Conservation (phyloP, 1,140 invertebrate species). For the Thereuonema tuberculata region DNA sequence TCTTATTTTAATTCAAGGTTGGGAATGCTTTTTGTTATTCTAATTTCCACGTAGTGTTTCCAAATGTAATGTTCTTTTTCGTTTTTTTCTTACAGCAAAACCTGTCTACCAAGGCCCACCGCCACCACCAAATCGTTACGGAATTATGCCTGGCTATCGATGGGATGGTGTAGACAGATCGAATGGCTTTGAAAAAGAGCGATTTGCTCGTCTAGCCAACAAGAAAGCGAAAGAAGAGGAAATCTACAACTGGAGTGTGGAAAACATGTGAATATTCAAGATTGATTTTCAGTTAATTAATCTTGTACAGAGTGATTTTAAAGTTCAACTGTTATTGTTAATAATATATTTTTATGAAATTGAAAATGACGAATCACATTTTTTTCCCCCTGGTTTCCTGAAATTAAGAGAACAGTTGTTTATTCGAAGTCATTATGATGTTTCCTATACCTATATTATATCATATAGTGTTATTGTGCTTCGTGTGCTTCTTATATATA, state of each 20-base stretch:
- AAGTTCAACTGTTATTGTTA: no score
- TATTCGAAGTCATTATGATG: no score
- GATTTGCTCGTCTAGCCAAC: slow-evolving; percentile 62
- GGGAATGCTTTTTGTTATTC: background rate
- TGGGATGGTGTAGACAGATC: slow-evolving; percentile 98
- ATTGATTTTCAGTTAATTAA: no score
- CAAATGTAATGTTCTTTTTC: background rate
- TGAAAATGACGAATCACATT: no score
- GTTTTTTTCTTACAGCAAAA: slow-evolving; percentile 35
- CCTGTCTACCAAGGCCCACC: slow-evolving; percentile 65
- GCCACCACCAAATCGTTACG: slow-evolving; percentile 74
- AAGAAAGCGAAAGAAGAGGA: slow-evolving; percentile 64
- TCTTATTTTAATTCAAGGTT: slow-evolving; percentile 27
- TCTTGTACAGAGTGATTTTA: no score
- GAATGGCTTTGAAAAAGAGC: slow-evolving; percentile 89
- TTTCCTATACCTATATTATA: no score
- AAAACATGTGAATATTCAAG: slow-evolving; percentile 75
- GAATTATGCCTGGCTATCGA: slow-evolving; percentile 77
- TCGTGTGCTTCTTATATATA: no score
- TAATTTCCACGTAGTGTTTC: no score
- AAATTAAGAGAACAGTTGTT: no score
- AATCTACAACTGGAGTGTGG: slow-evolving; percentile 86
- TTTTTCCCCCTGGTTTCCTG: no score
- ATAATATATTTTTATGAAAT: no score
- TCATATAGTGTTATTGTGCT: no score